Base-by-base conservation (phyloP, 2,113 vertebrate species). In the Albula glossodonta region DNA sequence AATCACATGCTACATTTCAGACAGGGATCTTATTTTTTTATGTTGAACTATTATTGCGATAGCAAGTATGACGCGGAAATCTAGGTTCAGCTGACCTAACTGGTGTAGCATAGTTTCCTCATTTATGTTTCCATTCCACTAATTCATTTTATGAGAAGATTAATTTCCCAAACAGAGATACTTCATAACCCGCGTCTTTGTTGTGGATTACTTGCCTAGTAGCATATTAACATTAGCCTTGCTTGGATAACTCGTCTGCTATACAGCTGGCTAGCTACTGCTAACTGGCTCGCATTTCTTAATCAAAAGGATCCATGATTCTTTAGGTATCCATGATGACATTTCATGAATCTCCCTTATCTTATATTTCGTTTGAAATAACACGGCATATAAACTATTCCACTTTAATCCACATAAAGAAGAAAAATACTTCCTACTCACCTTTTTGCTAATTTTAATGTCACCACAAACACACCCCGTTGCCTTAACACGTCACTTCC, bases 401-500 rank as follows among this genome's bases (percentile, higher is more conserved):
- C 60, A 86, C 5, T 50, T 77, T 5, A 51, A 48, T 17, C 56
- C 6, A 41, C 8, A 57, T 22, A 77, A 50, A 53, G 53, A 48
- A 56, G 11, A 49, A 82, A 85, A 8, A 81, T 57, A 89, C 25
- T 87, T 84, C 25, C 82, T 90, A 91, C 78, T 92, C 90, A 90
- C 81, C 82, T 80, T 51, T 87, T 79, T 83, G 50, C 53, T 84
- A 90, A 87, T 80, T 79, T 86, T 51, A 88, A 83, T 92, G 92
- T 91, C 74, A 70, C 81, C 25, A 89, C 93, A 93, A 93, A 93
- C 91, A 91, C 92, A 85, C 90, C 92, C 87, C n/a, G 13, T 7
- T 15, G 41, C 0, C 49, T 22, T 6, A 17, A 50, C 11, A 31
- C 41, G 13, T 80, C 50, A 80, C 25, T 25, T 80, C 41, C 41